Percentiles rank a stretch among this genome's conserved stretches.
These are phyloP conservation scores for Ctenochaetus hawaiiensis DNA, from an alignment of 2,797 vertebrate species.

Conservation along the genomic window DNA sequence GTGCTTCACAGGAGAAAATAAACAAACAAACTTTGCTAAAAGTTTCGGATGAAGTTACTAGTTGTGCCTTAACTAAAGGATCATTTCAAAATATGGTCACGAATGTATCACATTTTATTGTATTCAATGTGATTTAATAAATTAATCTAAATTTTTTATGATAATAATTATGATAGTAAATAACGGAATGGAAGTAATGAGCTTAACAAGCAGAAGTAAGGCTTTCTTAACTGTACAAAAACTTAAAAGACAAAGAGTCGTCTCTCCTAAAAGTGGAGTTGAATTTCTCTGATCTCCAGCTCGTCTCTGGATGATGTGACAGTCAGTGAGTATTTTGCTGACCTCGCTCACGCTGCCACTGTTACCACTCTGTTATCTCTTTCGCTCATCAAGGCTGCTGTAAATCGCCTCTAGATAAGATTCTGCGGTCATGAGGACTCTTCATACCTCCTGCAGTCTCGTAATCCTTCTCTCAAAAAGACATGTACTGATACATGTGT, in stretches of 20 bases:
- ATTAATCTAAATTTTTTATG: not conserved
- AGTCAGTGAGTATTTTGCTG: constrained; percentile 35
- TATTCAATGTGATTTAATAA: too few relatives aligned
- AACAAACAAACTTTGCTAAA: not conserved
- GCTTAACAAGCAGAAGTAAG: not conserved
- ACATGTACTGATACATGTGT: not conserved
- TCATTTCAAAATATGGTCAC: too few relatives aligned
- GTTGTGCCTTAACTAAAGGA: too few relatives aligned
- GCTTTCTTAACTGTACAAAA: not conserved
- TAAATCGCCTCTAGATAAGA: constrained; percentile 64
- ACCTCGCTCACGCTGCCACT: constrained; percentile 41
- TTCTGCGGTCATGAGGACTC: constrained; percentile 39
- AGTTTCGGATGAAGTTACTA: too few relatives aligned
- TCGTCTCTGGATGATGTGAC: constrained; percentile 25
- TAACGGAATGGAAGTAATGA: not conserved
- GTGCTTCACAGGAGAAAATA: not conserved
- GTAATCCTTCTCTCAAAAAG: constrained; percentile 21
- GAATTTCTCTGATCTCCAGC: constrained; percentile 28
- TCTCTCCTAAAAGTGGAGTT: constrained; percentile 1
- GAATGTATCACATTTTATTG: too few relatives aligned
- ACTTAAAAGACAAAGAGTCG: constrained; percentile 2
- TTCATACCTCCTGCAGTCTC: constrained; percentile 12
- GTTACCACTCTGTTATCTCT: constrained; percentile 44
- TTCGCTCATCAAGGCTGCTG: constrained; percentile 34
- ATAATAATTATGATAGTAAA: not conserved